phyloP scores from a whole-genome alignment of 2,888 invertebrate species.

The Caenorhabditis sinica region DNA sequence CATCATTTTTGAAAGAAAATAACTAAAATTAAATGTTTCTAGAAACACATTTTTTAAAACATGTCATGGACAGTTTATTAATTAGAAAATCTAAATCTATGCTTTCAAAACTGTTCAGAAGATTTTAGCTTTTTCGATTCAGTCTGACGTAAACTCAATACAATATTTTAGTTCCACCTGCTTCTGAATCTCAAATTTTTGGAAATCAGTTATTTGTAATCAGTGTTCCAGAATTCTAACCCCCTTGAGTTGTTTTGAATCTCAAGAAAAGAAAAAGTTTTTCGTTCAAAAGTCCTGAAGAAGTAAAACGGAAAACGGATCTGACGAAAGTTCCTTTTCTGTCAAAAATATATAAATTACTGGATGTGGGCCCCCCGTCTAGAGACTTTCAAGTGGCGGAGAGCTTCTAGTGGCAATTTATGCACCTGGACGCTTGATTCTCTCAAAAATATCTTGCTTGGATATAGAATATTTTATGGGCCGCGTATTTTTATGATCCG shows the following conservation, averaged over 20 bases:
- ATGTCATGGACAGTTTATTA: too few relatives aligned
- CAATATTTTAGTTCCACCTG: background rate
- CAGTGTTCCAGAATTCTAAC: background rate
- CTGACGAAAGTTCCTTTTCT: slow-evolving; percentile 34
- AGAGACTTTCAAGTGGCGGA: slow-evolving; percentile 31
- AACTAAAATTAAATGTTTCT: too few relatives aligned
- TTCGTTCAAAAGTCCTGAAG: slow-evolving; percentile 2
- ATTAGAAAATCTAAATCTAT: background rate
- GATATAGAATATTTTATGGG: slow-evolving; percentile 29
- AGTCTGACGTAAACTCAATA: background rate
- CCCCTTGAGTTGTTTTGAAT: slow-evolving; percentile 5
- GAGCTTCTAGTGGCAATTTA: slow-evolving; percentile 49
- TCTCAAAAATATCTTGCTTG: background rate
- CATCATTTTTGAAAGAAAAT: too few relatives aligned
- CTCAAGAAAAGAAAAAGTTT: background rate
- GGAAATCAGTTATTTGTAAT: background rate
- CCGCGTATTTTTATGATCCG: slow-evolving; percentile 21
- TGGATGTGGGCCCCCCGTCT: slow-evolving; percentile 10
- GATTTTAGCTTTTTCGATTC: too few relatives aligned
- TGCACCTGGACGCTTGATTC: slow-evolving; percentile 46
- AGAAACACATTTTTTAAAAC: too few relatives aligned
- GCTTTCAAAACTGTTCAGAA: background rate
- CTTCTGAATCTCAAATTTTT: background rate
- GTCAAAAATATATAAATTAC: slow-evolving; percentile 47
- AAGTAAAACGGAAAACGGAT: slow-evolving; percentile 13